Evolutionary conservation across 2,888 invertebrate genomes (phyloP), one percentile per base, ranked within the genome.

Genomic region (Tuta absoluta): DNA sequence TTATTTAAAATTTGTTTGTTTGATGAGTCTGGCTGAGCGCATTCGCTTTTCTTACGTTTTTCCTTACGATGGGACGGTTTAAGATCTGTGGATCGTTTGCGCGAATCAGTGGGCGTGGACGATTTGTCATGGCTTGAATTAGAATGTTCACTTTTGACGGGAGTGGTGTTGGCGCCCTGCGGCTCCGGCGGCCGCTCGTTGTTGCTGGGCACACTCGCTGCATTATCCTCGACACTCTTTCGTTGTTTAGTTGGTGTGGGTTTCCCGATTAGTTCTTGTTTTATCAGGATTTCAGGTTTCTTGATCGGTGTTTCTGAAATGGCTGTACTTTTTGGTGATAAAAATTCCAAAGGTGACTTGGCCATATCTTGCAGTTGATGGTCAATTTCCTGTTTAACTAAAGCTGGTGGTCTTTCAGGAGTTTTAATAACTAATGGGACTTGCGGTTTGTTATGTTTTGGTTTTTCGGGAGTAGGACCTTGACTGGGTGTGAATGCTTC

Each of bases 31-130:
- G 70, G 63, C 21, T 71, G 72, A 67, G 68, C 69, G 12, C 73
- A 69, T 65, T 85, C 84, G 70, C 77, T 78, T 89, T 90, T 91
- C 73, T 89, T 91, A 33, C 89, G 84, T 77, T 91, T 91, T 79
- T 91, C 91, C 80, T 91, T 91, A 53, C 91, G 85, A 72, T 91
- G 91, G 19, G 86, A 82, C 49, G 90, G 87, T 73, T 81, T 86
- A 74, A 89, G 85, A 23, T 91, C 89, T 67, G 77, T 76, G 8
- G 87, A 85, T 66, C 91, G 82, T 77, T 91, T 91, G 14, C 89
- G 80, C 24, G 86, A 76, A 67, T 80, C 81, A 11, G 78, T 75
- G 49, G 72, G 73, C 69, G 67, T 75, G 82, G 21, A 76, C 74
- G 64, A 67, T 67, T 65, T 78, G 75, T 45, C 72, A 64, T 41